Evolutionary conservation across 2,888 invertebrate genomes (phyloP).

Genomic region (Cheilosia vernalis): DNA sequence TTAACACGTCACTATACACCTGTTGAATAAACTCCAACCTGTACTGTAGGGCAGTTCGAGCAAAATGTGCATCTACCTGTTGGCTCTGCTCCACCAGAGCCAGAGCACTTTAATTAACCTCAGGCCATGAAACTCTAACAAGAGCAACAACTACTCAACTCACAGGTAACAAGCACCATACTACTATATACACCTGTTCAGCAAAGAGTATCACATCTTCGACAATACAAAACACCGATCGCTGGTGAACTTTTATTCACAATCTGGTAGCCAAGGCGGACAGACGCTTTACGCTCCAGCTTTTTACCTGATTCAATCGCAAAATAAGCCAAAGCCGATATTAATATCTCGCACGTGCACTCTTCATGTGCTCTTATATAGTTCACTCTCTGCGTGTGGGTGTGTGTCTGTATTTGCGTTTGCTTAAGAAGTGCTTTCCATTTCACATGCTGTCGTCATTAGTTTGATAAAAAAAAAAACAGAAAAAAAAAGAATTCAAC

Average conservation of each 20-base stretch:
- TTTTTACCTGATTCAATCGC: slow-evolving; percentile 5
- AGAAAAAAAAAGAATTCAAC: slow-evolving; percentile 14
- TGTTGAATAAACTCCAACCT: slow-evolving; percentile 24
- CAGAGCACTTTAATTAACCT: slow-evolving; percentile 33
- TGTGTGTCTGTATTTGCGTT: slow-evolving; percentile 2
- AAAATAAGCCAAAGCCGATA: slow-evolving; percentile 9
- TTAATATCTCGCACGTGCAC: slow-evolving; percentile 37
- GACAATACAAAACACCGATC: slow-evolving; percentile 43
- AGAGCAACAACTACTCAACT: slow-evolving; percentile 19
- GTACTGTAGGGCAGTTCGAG: slow-evolving; percentile 27
- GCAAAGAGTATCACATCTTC: slow-evolving; percentile 32
- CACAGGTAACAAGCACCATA: slow-evolving; percentile 12
- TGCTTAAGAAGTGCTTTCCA: slow-evolving; percentile 59
- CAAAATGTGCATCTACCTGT: slow-evolving; percentile 34
- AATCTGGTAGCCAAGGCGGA: slow-evolving; percentile 62
- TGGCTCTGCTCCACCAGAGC: slow-evolving; percentile 17
- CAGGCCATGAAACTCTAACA: slow-evolving; percentile 40
- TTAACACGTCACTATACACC: slow-evolving; percentile 28
- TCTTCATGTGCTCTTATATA: slow-evolving; percentile 41
- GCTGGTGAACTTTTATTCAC: slow-evolving; percentile 60
- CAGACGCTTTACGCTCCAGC: slow-evolving; percentile 63
- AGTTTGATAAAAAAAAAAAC: slow-evolving; percentile 38
- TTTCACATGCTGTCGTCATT: slow-evolving; percentile 61
- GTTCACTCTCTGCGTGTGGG: not conserved
- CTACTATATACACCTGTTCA: slow-evolving; percentile 14